Evolutionary conservation across 1,140 invertebrate species (phyloP).

Genomic region (Papilio helenus): DNA sequence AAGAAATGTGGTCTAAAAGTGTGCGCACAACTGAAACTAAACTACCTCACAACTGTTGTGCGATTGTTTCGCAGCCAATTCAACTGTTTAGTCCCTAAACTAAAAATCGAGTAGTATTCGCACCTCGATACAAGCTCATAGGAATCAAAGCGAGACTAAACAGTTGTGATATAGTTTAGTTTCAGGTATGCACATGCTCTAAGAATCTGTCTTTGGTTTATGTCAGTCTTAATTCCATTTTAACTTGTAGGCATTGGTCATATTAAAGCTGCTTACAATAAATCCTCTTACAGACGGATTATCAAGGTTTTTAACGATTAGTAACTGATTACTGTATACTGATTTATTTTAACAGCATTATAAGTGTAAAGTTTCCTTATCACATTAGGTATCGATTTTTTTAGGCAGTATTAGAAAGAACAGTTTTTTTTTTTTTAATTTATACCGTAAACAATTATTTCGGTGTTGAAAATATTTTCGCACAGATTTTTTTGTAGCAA

Average conservation of each 20-base stretch:
- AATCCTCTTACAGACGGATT: constrained; percentile 26
- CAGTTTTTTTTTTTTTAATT: background rate
- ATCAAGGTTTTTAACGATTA: constrained; percentile 29
- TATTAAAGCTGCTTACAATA: constrained; percentile 31
- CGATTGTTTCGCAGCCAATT: too few species aligned
- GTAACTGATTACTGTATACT: constrained; percentile 30
- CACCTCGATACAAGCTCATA: too few species aligned
- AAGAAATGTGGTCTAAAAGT: too few species aligned
- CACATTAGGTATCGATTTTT: constrained; percentile 12
- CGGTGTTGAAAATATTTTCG: background rate
- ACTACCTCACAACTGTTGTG: too few species aligned
- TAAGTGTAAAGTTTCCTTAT: constrained; percentile 13
- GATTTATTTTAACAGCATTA: constrained; percentile 22
- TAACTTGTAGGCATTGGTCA: constrained; percentile 8
- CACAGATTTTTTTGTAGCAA: background rate
- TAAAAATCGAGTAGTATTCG: too few species aligned
- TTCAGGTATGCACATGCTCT: background rate
- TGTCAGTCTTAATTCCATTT: constrained; percentile 2
- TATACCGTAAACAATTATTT: background rate
- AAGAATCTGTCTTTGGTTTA: background rate
- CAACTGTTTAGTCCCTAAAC: too few species aligned
- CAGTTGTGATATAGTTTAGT: too few species aligned
- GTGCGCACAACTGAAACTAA: too few species aligned
- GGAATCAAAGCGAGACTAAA: too few species aligned
- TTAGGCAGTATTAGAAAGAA: background rate